A percentile compares a stretch with the other conserved stretches of the same genome.
phyloP scores from a whole-genome alignment of 64 coral and sea anemone genomes.

The Anthopleura sola region DNA sequence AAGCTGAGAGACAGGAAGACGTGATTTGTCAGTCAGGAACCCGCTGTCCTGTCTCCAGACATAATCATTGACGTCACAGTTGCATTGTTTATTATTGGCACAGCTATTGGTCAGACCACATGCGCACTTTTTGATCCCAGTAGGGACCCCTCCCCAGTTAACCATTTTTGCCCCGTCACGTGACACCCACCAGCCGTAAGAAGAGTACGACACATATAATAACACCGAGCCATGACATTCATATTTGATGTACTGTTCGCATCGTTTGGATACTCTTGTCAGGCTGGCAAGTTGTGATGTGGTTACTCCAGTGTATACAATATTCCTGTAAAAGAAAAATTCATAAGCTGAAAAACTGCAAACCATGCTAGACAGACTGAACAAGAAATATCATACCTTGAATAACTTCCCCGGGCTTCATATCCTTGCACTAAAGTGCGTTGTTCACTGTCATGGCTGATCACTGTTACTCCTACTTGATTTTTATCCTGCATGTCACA shows the following conservation, averaged over 20 bases:
- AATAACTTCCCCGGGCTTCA: background rate
- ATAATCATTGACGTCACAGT: conserved; percentile 4
- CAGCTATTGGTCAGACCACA: conserved; percentile 13
- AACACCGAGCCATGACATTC: background rate
- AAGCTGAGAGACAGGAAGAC: conserved; percentile 8
- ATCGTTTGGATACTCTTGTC: conserved; percentile 17
- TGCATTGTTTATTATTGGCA: background rate
- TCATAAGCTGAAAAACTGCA: too few relatives aligned
- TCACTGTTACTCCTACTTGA: conserved; percentile 14
- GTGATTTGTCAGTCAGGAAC: conserved; percentile 1
- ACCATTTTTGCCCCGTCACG: conserved; percentile 20
- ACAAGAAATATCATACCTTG: background rate
- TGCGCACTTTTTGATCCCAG: background rate
- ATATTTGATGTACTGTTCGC: conserved; percentile 59
- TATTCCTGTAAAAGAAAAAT: background rate
- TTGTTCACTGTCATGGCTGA: conserved; percentile 18
- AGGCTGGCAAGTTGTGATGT: conserved; percentile 26
- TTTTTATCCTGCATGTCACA: conserved; percentile 9
- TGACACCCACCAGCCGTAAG: conserved; percentile 14
- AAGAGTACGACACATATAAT: too few relatives aligned
- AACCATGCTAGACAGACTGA: too few relatives aligned
- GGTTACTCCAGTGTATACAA: conserved; percentile 20
- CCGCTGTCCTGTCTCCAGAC: conserved; percentile 45
- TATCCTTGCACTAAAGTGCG: background rate
- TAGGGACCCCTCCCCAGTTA: conserved; percentile 3